Evolutionary conservation across 2,888 invertebrate species (phyloP).

Genomic region (Himalopsyche anomala): DNA sequence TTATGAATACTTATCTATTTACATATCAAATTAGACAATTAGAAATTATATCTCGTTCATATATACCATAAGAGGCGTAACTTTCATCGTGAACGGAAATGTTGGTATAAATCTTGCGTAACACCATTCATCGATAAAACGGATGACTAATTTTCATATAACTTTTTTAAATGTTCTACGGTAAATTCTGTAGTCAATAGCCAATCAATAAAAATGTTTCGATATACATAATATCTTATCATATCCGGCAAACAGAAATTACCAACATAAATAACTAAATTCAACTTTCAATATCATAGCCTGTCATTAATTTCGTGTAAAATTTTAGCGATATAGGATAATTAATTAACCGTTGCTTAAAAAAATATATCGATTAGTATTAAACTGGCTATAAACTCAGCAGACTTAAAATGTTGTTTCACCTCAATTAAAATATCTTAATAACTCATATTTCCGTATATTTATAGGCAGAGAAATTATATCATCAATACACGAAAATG

Average conservation of each 20-base stretch:
- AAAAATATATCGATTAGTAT: too few relatives aligned
- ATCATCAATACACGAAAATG: too few relatives aligned
- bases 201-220: not conserved
- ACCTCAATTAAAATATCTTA: too few relatives aligned
- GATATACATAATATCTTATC: not conserved
- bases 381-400: too few relatives aligned
- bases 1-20: too few relatives aligned
- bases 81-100: conserved; percentile 11
- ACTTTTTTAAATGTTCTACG: not conserved
- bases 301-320: not conserved
- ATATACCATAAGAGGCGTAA: not conserved
- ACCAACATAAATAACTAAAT: not conserved
- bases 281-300: not conserved
- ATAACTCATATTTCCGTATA: too few relatives aligned
- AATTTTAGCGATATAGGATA: not conserved
- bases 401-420: too few relatives aligned
- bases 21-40: too few relatives aligned
- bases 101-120: not conserved
- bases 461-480: too few relatives aligned
- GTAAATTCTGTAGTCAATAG: not conserved
- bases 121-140: not conserved
- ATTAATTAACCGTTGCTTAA: too few relatives aligned
- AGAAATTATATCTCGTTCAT: not conserved
- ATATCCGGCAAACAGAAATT: not conserved
- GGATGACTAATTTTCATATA: conserved; percentile 23